Evolutionary conservation across 2,797 vertebrate genomes (phyloP).

Genomic region (Hydrophis major): DNA sequence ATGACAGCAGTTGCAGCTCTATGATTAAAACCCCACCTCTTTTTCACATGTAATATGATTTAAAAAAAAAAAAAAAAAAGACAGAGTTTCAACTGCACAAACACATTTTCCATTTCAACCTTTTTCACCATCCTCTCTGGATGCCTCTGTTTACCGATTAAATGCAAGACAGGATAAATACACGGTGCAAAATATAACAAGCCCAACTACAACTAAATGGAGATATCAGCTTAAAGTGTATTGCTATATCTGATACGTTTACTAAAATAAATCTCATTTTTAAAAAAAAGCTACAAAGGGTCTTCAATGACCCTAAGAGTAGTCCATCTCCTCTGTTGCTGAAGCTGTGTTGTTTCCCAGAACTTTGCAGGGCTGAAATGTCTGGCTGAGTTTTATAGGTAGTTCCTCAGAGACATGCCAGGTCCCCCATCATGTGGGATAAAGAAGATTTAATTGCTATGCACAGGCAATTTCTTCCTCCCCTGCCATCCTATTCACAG

Average conservation of each 20-base stretch:
- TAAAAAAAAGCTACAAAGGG: neutral
- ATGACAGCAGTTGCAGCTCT: neutral
- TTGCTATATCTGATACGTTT: neutral
- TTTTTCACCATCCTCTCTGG: neutral
- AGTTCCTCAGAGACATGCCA: conserved; percentile 6
- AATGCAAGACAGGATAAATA: neutral
- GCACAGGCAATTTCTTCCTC: neutral
- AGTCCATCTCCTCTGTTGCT: neutral
- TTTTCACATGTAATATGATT: neutral
- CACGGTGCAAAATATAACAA: neutral
- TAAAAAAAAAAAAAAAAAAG: neutral
- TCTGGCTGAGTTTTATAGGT: neutral
- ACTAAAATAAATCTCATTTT: neutral
- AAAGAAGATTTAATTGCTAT: neutral
- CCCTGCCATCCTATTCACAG: neutral
- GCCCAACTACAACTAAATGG: neutral
- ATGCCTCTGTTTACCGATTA: neutral
- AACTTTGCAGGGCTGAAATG: neutral
- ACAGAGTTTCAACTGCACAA: neutral
- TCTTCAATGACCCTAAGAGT: neutral
- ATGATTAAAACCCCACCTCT: neutral
- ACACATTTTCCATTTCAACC: neutral
- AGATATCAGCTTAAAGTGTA: neutral
- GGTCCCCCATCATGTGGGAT: conserved; percentile 13
- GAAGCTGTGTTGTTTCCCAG: neutral